Percentiles rank a stretch among this genome's conserved stretches.
These are phyloP conservation scores for Trichomycterus rosablanca DNA, from an alignment of 2,113 vertebrate genomes.

Conservation along the genomic window DNA sequence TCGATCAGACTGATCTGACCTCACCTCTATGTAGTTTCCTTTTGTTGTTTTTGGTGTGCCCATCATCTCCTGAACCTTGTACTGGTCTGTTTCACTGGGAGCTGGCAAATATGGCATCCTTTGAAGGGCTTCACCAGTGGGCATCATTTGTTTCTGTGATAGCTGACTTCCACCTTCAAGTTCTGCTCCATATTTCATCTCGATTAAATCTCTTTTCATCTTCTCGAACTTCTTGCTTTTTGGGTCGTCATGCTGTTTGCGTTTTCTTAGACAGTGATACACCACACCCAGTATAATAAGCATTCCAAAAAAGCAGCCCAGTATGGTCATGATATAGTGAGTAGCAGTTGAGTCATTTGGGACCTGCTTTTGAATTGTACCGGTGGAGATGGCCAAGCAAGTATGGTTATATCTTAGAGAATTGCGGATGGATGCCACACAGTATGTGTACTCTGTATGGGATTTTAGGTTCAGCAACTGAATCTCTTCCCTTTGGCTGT, in stretches of 20 bases:
- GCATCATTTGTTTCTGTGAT: conserved; percentile 77
- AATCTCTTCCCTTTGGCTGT: conserved; percentile 81
- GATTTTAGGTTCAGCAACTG: conserved; percentile 79
- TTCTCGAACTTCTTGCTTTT: conserved; percentile 76
- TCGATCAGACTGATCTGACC: conserved; percentile 74
- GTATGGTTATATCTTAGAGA: conserved; percentile 91
- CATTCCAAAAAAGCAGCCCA: conserved; percentile 95
- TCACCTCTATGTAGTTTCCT: conserved; percentile 92
- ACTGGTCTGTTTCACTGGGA: conserved; percentile 77
- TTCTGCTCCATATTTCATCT: conserved; percentile 88
- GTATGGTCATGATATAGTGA: conserved; percentile 92
- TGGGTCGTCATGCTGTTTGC: conserved; percentile 74
- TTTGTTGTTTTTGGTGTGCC: conserved; percentile 86
- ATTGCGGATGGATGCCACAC: conserved; percentile 88
- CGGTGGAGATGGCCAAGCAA: conserved; percentile 86
- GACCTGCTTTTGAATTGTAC: conserved; percentile 56
- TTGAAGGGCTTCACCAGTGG: conserved; percentile 71
- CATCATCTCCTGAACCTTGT: conserved; percentile 81
- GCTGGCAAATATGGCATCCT: conserved; percentile 85
- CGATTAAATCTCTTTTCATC: conserved; percentile 90
- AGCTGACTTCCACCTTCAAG: conserved; percentile 78
- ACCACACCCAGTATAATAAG: conserved; percentile 84
- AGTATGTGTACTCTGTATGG: conserved; percentile 95
- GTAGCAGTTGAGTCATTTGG: conserved; percentile 83
- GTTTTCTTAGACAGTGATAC: conserved; percentile 86